A percentile compares a stretch with the other conserved stretches of the same genome.
Evolutionary conservation across 2,888 invertebrate species (phyloP).

Genomic region (Aethes cnicana): DNA sequence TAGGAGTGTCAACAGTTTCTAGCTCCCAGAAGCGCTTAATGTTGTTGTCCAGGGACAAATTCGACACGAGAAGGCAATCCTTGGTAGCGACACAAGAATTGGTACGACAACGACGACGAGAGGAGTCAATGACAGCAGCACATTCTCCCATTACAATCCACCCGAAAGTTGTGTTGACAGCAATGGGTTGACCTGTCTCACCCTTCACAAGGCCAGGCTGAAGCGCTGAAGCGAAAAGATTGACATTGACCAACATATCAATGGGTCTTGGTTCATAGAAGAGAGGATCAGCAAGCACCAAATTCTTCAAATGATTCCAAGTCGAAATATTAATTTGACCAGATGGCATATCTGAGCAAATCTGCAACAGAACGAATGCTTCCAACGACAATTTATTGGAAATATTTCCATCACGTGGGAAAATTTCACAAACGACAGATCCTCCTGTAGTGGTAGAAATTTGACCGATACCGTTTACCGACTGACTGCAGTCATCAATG

Average conservation of each 20-base stretch:
- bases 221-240: neutral
- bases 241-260: neutral
- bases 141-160: neutral
- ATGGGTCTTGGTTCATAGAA: neutral
- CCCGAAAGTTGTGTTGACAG: neutral
- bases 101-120: neutral
- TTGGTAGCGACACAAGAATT: too few relatives aligned
- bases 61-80: too few relatives aligned
- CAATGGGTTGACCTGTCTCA: neutral
- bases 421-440: constrained; percentile 1
- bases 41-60: too few relatives aligned
- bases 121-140: neutral
- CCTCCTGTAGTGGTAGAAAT: neutral
- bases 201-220: neutral
- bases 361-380: neutral
- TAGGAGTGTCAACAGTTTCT: too few relatives aligned
- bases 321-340: neutral
- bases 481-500: neutral
- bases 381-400: neutral
- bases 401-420: neutral
- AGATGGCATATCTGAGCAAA: neutral
- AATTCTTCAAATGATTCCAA: neutral
- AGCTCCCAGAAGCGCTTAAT: too few relatives aligned
- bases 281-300: neutral
- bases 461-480: neutral